Percentiles rank a stretch among this genome's conserved stretches.
These are phyloP conservation scores for Apodemus agrarius DNA, from an alignment of 2,797 vertebrate species.

Conservation along the genomic window DNA sequence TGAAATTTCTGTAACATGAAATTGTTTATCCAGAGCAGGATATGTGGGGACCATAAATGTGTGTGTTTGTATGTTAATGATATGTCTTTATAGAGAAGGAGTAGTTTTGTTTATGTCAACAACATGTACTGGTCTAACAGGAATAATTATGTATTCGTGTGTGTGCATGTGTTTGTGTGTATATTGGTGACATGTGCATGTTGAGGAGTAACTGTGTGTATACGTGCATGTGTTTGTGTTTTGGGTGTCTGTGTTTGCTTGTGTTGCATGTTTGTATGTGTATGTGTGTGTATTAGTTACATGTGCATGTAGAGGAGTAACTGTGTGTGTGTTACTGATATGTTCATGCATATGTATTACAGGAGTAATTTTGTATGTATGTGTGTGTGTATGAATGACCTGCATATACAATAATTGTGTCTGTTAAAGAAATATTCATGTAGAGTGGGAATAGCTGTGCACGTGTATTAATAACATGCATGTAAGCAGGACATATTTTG, in stretches of 20 bases:
- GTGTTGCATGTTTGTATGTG: not conserved
- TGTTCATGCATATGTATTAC: not conserved
- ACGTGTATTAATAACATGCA: slow-evolving; percentile 29
- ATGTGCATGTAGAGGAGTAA: not conserved
- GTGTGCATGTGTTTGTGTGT: not conserved
- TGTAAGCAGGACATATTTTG: slow-evolving; percentile 51
- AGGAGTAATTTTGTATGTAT: not conserved
- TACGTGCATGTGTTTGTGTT: not conserved
- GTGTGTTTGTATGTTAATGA: slow-evolving; percentile 6
- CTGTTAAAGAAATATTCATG: slow-evolving; percentile 23
- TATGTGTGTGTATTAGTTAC: not conserved
- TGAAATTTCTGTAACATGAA: not conserved
- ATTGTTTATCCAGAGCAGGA: not conserved
- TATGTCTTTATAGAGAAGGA: not conserved
- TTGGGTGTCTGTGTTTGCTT: not conserved
- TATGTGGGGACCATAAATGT: not conserved
- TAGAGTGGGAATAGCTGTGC: not conserved
- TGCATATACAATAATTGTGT: slow-evolving; percentile 38
- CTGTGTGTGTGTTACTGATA: not conserved
- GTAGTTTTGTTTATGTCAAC: slow-evolving; percentile 64
- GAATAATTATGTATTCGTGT: slow-evolving; percentile 46
- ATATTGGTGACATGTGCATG: slow-evolving; percentile 9
- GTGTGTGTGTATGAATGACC: slow-evolving; percentile 58
- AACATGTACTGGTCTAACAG: not conserved
- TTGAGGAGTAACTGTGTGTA: slow-evolving; percentile 33